A percentile compares a stretch with the other conserved stretches of the same genome.
Conservation (phyloP, 2,113 vertebrate genomes). For the Eublepharis macularius region DNA sequence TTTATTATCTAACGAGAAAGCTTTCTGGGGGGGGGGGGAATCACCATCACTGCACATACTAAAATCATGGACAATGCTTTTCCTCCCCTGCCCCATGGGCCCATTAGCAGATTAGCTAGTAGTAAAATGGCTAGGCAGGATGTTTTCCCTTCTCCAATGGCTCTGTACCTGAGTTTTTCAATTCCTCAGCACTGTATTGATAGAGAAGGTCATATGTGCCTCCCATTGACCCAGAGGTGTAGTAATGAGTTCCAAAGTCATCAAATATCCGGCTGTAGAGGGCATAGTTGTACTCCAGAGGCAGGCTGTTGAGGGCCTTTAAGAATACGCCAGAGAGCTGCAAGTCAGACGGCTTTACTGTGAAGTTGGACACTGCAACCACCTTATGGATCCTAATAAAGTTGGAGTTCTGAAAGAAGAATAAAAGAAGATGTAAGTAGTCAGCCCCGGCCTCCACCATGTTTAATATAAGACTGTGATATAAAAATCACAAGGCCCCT, state of each 20-base stretch:
- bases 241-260: conserved; percentile 93
- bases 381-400: conserved; percentile 88
- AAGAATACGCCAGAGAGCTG: conserved; percentile 85
- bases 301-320: conserved; percentile 84
- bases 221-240: conserved; percentile 85
- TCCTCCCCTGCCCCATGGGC: not conserved
- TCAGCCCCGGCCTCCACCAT: too few species aligned
- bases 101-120: not conserved
- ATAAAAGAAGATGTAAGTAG: not conserved
- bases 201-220: conserved; percentile 91
- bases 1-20: not conserved
- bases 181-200: conserved; percentile 84
- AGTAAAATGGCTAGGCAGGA: not conserved
- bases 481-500: too few species aligned
- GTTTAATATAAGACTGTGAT: too few species aligned
- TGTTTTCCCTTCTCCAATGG: not conserved
- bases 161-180: conserved; percentile 82
- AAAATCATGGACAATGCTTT: not conserved
- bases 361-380: conserved; percentile 86
- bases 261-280: conserved; percentile 91
- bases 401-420: conserved; percentile 81
- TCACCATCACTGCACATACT: not conserved
- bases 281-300: conserved; percentile 90
- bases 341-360: conserved; percentile 78
- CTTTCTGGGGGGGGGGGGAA: not conserved